These are phyloP conservation scores for Hypolimnas misippus DNA, from an alignment of 2,888 invertebrate species.

Conservation along the genomic window DNA sequence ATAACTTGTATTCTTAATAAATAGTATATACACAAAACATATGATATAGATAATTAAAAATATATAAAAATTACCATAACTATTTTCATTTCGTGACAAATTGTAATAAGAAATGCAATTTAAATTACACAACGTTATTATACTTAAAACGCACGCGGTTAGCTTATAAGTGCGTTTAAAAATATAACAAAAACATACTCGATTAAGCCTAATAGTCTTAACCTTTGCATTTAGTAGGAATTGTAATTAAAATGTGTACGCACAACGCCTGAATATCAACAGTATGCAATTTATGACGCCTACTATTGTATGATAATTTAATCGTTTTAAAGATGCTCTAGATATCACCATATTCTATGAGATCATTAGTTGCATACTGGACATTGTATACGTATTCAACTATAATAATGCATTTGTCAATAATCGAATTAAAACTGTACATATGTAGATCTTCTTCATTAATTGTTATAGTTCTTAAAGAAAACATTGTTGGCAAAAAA, in stretches of 20 bases:
- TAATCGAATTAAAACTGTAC: background rate
- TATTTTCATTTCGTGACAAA: slow-evolving; percentile 4
- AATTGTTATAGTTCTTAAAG: background rate
- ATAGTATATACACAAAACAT: too few relatives aligned
- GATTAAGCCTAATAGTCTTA: slow-evolving; percentile 60
- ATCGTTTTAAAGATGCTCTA: slow-evolving; percentile 31
- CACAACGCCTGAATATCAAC: slow-evolving; percentile 51
- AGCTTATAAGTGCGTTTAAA: slow-evolving; percentile 35
- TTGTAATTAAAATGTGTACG: slow-evolving; percentile 63
- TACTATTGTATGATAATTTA: slow-evolving; percentile 45
- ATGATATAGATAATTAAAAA: too few relatives aligned
- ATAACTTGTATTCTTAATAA: too few relatives aligned
- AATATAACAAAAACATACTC: slow-evolving; percentile 39
- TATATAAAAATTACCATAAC: background rate
- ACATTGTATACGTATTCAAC: too few relatives aligned
- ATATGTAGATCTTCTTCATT: background rate
- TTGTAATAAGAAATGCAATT: slow-evolving; percentile 5
- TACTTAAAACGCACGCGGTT: slow-evolving; percentile 24
- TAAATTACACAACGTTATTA: slow-evolving; percentile 7
- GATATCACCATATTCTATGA: background rate
- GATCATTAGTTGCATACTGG: too few relatives aligned
- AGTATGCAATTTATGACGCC: slow-evolving; percentile 43
- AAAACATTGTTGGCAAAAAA: too few relatives aligned
- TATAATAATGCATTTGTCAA: background rate
- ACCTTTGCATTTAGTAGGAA: slow-evolving; percentile 70